phyloP scores from a whole-genome alignment of 2,888 invertebrate species.

The Augochlorella aurata region DNA sequence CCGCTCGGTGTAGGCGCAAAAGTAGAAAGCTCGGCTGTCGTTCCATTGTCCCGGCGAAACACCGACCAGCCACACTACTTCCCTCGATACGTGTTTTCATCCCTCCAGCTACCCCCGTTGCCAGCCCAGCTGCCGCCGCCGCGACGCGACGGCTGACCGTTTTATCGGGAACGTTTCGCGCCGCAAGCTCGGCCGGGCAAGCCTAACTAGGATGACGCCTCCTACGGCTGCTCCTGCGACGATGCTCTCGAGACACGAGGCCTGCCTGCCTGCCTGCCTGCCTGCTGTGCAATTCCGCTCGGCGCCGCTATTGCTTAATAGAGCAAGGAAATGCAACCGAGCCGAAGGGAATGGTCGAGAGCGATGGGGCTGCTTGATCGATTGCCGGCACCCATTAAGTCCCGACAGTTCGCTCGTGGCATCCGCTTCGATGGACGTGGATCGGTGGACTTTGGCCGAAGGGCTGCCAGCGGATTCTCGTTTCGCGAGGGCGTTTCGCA shows the following conservation, averaged over 20 bases:
- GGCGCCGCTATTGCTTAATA: constrained; percentile 42
- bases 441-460: background rate
- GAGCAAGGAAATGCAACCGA: constrained; percentile 51
- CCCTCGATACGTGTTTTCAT: constrained; percentile 35
- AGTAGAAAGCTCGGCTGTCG: constrained; percentile 57
- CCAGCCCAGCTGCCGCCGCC: no score
- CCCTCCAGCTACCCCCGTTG: background rate
- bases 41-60: constrained; percentile 61
- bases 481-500: no score
- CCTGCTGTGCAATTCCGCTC: background rate
- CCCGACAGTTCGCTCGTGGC: background rate
- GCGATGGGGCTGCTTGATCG: constrained; percentile 36
- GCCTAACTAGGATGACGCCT: constrained; percentile 47
- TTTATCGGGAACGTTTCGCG: constrained; percentile 66
- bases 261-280: no score
- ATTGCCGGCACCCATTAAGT: constrained; percentile 29
- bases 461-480: background rate
- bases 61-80: constrained; percentile 16
- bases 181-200: constrained; percentile 42
- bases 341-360: constrained; percentile 31
- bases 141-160: constrained; percentile 11
- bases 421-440: background rate
- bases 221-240: background rate
- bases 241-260: background rate
- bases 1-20: constrained; percentile 59